A percentile compares a stretch with the other conserved stretches of the same genome.
These are phyloP conservation scores for Xiphophorus couchianus DNA, from an alignment of 2,113 vertebrate species.

Conservation along the genomic window DNA sequence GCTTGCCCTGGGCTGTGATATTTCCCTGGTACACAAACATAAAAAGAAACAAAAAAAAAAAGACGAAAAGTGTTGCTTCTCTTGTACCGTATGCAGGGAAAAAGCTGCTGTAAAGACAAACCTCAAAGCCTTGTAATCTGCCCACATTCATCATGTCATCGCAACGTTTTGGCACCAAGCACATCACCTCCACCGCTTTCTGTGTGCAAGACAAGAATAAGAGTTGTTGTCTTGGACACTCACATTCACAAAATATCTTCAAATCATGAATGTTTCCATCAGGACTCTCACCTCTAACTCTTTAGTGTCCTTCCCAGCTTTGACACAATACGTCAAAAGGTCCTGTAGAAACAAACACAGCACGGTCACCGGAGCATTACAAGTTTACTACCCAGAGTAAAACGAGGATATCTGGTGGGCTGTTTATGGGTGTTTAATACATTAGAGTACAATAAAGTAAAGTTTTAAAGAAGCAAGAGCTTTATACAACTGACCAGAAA, in stretches of 20 bases:
- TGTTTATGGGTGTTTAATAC: conserved; percentile 49
- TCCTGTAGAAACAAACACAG: conserved; percentile 83
- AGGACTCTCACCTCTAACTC: conserved; percentile 82
- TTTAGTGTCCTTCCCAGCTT: conserved; percentile 87
- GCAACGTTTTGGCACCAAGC: conserved; percentile 92
- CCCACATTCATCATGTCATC: conserved; percentile 96
- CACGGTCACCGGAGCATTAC: conserved; percentile 50
- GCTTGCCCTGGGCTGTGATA: conserved; percentile 91
- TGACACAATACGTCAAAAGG: conserved; percentile 90
- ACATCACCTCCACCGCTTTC: conserved; percentile 94
- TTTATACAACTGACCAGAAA: conserved; percentile 40
- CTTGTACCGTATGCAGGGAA: background rate
- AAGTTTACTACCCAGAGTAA: conserved; percentile 44
- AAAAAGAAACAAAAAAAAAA: background rate
- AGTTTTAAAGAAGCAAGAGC: conserved; percentile 23
- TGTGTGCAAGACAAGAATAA: conserved; percentile 47
- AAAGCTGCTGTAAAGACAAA: conserved; percentile 39
- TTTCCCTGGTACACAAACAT: conserved; percentile 83
- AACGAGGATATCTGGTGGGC: conserved; percentile 57
- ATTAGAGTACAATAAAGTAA: conserved; percentile 48
- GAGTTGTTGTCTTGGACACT: background rate
- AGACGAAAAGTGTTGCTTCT: conserved; percentile 17
- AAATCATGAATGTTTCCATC: background rate
- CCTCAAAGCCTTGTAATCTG: conserved; percentile 92
- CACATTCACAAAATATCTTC: background rate